Conservation (phyloP, 2,888 invertebrate genomes). For the Odiellus spinosus region DNA sequence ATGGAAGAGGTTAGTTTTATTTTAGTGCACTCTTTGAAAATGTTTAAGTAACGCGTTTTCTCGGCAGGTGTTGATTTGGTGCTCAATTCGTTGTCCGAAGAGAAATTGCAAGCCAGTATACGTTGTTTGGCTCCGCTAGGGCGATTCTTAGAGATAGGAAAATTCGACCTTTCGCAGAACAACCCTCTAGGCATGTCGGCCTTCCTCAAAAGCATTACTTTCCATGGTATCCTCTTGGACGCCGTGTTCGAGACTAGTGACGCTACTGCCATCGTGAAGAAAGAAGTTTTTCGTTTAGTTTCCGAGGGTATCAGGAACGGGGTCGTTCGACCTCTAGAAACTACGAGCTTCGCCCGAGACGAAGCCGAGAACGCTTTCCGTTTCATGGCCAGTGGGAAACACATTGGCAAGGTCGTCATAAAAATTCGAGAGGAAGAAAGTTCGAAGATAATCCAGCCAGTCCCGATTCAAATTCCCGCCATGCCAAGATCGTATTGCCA, state of each 20-base stretch:
- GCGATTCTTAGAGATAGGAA: conserved; percentile 94
- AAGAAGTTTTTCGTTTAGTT: conserved; percentile 58
- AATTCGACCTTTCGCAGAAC: conserved; percentile 88
- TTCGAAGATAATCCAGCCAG: conserved; percentile 36
- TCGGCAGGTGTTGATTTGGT: conserved; percentile 70
- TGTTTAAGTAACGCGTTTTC: neutral
- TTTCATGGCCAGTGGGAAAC: conserved; percentile 92
- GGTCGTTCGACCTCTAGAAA: conserved; percentile 72
- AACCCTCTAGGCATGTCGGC: conserved; percentile 80
- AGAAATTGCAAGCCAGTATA: conserved; percentile 83
- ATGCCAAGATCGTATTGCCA: conserved; percentile 64
- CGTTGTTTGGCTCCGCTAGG: conserved; percentile 83
- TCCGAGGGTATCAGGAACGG: conserved; percentile 70
- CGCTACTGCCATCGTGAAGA: conserved; percentile 42
- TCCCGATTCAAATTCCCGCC: conserved; percentile 43
- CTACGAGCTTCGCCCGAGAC: conserved; percentile 64
- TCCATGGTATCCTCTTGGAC: conserved; percentile 93
- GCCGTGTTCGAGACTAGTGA: conserved; percentile 59
- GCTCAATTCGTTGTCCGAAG: conserved; percentile 85
- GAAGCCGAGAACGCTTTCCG: conserved; percentile 83
- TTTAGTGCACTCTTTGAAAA: neutral
- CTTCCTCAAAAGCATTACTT: conserved; percentile 86
- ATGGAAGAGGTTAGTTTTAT: conserved; percentile 44
- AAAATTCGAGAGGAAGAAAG: conserved; percentile 81
- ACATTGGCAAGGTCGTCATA: conserved; percentile 89